These are phyloP conservation scores for Clamator glandarius DNA, from an alignment of 2,797 vertebrate genomes.

Conservation along the genomic window DNA sequence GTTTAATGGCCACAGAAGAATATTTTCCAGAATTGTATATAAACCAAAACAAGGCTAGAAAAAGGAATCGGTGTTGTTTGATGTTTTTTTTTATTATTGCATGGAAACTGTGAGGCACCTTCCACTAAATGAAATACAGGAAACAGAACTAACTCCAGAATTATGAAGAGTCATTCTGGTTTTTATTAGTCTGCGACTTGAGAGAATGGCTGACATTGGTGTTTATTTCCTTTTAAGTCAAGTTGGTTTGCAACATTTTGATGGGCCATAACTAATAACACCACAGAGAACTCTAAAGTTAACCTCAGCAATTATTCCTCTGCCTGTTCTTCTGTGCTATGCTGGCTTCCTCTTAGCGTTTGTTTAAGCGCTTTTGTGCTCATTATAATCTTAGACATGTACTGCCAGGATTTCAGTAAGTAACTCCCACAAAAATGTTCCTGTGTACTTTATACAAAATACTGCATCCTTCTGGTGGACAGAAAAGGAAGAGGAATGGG, in stretches of 20 bases:
- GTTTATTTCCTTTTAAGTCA: background rate
- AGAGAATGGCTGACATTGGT: background rate
- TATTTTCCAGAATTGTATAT: background rate
- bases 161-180: background rate
- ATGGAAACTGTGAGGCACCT: conserved; percentile 2
- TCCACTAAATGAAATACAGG: background rate
- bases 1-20: background rate
- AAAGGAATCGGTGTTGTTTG: background rate
- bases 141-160: background rate
- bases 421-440: background rate
- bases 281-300: background rate
- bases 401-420: background rate
- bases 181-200: conserved; percentile 6
- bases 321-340: background rate
- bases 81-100: background rate
- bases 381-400: background rate
- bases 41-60: background rate
- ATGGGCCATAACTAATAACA: background rate
- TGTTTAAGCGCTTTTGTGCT: conserved; percentile 23
- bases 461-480: background rate
- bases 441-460: background rate
- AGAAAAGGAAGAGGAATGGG: background rate
- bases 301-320: conserved; percentile 21
- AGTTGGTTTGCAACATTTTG: background rate
- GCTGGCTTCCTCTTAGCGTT: background rate